Base-by-base conservation (phyloP, 1,140 invertebrate species). In the Drosophila willistoni region DNA sequence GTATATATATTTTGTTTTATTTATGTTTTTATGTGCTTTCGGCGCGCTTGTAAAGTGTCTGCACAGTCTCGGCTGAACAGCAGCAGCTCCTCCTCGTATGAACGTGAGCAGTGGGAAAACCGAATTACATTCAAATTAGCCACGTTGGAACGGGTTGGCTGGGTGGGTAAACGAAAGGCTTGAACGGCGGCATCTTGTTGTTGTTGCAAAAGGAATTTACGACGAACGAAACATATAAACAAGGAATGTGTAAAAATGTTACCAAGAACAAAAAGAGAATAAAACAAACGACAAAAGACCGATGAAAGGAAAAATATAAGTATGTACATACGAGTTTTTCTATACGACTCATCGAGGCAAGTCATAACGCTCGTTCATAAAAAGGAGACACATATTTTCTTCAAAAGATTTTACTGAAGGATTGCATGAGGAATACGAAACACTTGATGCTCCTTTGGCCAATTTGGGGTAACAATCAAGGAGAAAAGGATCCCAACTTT, bases 71-170 rank as follows among this genome's bases (percentile, higher is more conserved):
- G 36, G 12, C 13, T 10, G 36, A 25, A 25, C 22, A 75, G 59
- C 71, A 17, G 14, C n/a, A 13, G 41, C 56, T 51, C 44, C 44
- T 51, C 44, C 44, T 22, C 19, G 44, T 10, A 17, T 44, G 73
- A 75, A 75, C 72, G 73, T 76, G 73, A 76, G 73, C 41, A 47
- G 44, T 2, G 44, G 41, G 65, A 47, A 67, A 60, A 79, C 54
- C 62, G 83, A 82, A 82, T 83, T 79, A 86, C 76, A 86, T 86
- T 86, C 67, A 86, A 87, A 87, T 86, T 86, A 86, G 83, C 77
- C 64, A 62, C 17, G 7, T 33, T 25, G 62, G n/a, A 36, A 34
- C 10, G 19, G n/a, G 9, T 5, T 9, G 39, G 39, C 6, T 19
- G 9, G 7, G 12, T 14, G 22, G 3, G 42, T 10, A 1, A 19